Percentiles rank a stretch among this genome's conserved stretches.
phyloP scores from a whole-genome alignment of 2,113 vertebrate genomes.

The Zingel zingel region DNA sequence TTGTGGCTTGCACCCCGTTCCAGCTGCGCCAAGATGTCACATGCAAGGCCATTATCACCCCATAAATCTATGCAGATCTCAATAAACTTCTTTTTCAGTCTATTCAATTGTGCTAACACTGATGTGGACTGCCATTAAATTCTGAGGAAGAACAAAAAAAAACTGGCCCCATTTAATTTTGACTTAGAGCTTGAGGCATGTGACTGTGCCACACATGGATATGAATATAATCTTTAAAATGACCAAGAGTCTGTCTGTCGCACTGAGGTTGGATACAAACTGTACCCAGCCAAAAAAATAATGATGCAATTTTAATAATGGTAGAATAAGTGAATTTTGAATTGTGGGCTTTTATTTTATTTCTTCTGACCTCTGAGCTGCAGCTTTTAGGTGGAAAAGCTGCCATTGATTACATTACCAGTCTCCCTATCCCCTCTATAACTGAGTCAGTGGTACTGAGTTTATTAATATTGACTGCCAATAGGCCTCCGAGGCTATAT shows the following conservation, averaged over 20 bases:
- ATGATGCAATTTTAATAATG: constrained; percentile 45
- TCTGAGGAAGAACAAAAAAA: constrained; percentile 50
- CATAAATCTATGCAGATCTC: constrained; percentile 85
- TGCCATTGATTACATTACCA: constrained; percentile 70
- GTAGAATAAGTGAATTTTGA: constrained; percentile 21
- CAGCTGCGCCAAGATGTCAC: constrained; percentile 75
- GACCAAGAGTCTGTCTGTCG: constrained; percentile 24
- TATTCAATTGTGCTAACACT: constrained; percentile 73
- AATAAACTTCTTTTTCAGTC: constrained; percentile 84
- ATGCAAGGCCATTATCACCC: constrained; percentile 84
- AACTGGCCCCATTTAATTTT: constrained; percentile 40
- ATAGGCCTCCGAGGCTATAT: constrained; percentile 72
- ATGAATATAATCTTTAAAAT: constrained; percentile 30
- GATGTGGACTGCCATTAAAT: constrained; percentile 73
- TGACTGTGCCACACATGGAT: constrained; percentile 38
- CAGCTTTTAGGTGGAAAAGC: constrained; percentile 55
- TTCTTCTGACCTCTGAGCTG: constrained; percentile 48
- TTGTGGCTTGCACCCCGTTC: constrained; percentile 78
- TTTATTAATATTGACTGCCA: constrained; percentile 86
- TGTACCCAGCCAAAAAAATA: constrained; percentile 31
- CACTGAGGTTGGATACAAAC: constrained; percentile 24
- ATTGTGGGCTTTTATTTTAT: constrained; percentile 47
- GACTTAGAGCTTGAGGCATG: constrained; percentile 48
- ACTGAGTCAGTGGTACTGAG: constrained; percentile 66
- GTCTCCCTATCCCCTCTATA: constrained; percentile 54